These are phyloP conservation scores for Oeneis ivallda DNA, from an alignment of 2,888 invertebrate genomes.

Conservation along the genomic window DNA sequence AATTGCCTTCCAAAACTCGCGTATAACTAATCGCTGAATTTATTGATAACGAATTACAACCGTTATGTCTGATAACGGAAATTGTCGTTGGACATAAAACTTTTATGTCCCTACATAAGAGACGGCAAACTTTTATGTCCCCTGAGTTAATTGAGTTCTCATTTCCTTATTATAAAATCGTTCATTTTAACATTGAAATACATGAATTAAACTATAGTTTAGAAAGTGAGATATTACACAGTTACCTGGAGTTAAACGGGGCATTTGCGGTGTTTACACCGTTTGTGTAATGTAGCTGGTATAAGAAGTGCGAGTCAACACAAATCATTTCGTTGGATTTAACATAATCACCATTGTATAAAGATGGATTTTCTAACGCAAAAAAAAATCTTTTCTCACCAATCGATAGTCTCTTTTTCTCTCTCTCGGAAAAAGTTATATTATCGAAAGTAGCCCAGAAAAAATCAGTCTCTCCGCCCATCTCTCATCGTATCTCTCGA, in stretches of 20 bases:
- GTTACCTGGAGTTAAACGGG: not conserved
- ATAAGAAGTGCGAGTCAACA: no score
- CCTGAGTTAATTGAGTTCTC: not conserved
- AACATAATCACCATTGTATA: no score
- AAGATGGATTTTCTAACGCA: not conserved
- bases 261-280: not conserved
- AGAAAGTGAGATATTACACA: not conserved
- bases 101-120: not conserved
- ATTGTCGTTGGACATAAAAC: not conserved
- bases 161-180: not conserved
- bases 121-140: not conserved
- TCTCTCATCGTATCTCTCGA: no score
- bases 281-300: no score
- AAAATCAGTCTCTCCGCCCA: no score
- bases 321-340: no score
- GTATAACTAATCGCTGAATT: not conserved
- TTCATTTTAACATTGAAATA: not conserved
- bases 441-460: no score
- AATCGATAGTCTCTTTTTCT: no score
- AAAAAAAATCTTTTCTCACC: no score
- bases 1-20: no score
- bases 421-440: no score
- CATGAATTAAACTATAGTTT: not conserved
- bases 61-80: not conserved
- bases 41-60: not conserved